These are phyloP conservation scores for Trachymyrmex cornetzi DNA, from an alignment of 1,140 invertebrate genomes.

Conservation along the genomic window DNA sequence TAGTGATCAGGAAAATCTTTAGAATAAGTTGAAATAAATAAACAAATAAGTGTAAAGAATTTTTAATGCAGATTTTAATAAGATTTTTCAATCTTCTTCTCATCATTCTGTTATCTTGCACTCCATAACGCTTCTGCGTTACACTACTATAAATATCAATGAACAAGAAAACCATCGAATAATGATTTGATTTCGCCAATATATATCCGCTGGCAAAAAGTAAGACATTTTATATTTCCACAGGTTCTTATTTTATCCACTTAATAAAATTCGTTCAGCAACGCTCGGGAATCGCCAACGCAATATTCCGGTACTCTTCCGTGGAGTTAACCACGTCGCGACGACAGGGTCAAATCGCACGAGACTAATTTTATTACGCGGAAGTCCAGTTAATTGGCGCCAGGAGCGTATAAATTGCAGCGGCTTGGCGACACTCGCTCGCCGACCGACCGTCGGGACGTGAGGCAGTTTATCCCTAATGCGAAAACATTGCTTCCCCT, in stretches of 20 bases:
- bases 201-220: background rate
- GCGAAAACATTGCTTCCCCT: constrained; percentile 80
- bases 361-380: constrained; percentile 73
- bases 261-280: constrained; percentile 13
- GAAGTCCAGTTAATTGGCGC: constrained; percentile 77
- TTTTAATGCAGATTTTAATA: background rate
- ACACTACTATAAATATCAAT: background rate
- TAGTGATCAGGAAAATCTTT: background rate
- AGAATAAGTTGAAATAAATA: background rate
- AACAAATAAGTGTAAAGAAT: background rate
- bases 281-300: constrained; percentile 13
- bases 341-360: constrained; percentile 54
- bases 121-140: background rate
- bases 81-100: background rate
- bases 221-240: background rate
- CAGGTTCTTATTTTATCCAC: background rate
- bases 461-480: constrained; percentile 79
- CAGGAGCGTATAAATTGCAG: constrained; percentile 76
- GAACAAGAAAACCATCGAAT: background rate
- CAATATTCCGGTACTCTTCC: constrained; percentile 57
- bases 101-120: background rate
- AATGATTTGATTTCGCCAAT: background rate
- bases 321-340: constrained; percentile 19
- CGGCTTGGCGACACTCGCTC: constrained; percentile 30
- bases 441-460: constrained; percentile 35